These are phyloP conservation scores for Tympanoctomys barrerae DNA, from an alignment of 2,797 vertebrate genomes.

Conservation along the genomic window DNA sequence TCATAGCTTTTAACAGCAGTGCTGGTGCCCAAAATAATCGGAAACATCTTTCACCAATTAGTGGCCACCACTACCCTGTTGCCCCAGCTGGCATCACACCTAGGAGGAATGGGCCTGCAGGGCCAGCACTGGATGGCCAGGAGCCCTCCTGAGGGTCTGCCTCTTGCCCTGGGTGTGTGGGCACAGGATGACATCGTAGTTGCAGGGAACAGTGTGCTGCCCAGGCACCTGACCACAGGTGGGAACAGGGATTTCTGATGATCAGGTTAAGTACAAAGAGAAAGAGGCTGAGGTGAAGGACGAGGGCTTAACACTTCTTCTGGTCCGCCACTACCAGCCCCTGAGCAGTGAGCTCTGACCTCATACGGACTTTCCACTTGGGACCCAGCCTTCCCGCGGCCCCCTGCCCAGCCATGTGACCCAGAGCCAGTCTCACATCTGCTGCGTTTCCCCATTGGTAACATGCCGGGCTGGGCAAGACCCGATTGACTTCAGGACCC, in stretches of 20 bases:
- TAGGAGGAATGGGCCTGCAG: neutral
- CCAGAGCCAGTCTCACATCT: neutral
- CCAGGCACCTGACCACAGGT: neutral
- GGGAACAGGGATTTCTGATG: neutral
- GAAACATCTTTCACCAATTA: neutral
- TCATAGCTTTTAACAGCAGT: conserved; percentile 8
- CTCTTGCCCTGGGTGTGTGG: neutral
- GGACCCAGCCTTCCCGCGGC: neutral
- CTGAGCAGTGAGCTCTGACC: neutral
- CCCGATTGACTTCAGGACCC: neutral
- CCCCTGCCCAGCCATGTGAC: neutral
- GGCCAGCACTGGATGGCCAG: neutral
- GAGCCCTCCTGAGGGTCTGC: neutral
- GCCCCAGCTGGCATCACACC: neutral
- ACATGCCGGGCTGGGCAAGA: neutral
- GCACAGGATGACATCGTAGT: neutral
- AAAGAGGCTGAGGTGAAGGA: neutral
- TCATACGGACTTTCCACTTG: neutral
- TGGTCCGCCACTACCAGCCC: neutral
- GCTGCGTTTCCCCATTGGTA: neutral
- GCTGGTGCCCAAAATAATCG: neutral
- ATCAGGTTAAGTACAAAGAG: neutral
- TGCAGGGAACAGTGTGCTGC: neutral
- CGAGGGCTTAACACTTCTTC: neutral
- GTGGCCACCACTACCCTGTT: neutral